Base-by-base conservation (phyloP, 2,888 invertebrate species). In the Epicampocera succincta region DNA sequence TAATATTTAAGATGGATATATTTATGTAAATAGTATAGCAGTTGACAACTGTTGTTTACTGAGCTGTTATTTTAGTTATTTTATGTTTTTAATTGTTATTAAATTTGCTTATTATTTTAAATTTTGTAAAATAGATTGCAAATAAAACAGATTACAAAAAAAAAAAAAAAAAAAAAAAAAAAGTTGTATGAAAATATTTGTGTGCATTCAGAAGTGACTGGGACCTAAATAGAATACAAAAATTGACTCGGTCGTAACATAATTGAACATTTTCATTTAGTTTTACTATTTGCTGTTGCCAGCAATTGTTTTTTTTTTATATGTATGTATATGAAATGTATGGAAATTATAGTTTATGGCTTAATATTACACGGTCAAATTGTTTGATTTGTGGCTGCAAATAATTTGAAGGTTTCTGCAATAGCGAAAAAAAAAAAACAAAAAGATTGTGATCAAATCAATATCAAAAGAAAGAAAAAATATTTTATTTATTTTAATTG, bases 131-230 rank as follows among this genome's bases (percentile, higher is more conserved):
- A n/a, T n/a, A n/a, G n/a, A n/a, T n/a, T n/a, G n/a, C n/a, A n/a
- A n/a, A n/a, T n/a, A n/a, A n/a, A n/a, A n/a, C n/a, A n/a, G n/a
- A n/a, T n/a, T n/a, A n/a, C n/a, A n/a, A n/a, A n/a, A n/a, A n/a
- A n/a, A n/a, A n/a, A n/a, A 63, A 54, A 48, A 63, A 54, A 73
- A 29, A 61, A 29, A 5, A 9, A 33, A 33, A 33, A 33, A 33
- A 33, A 33, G 25, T 25, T 25, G 25, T 25, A 25, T 25, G 25
- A n/a, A n/a, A n/a, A n/a, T 29, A 48, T 75, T 63, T 38, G 65
- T 74, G 56, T 61, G 60, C 68, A 76, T 72, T 73, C 50, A 73
- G 40, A 61, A 61, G 60, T 44, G 68, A 68, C 44, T 71, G 42
- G 40, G 9, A 68, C 33, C 6, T 33, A 33, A 33, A 33, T 33